Conservation (phyloP, 2,888 invertebrate genomes). For the Xestia sexstrigata region DNA sequence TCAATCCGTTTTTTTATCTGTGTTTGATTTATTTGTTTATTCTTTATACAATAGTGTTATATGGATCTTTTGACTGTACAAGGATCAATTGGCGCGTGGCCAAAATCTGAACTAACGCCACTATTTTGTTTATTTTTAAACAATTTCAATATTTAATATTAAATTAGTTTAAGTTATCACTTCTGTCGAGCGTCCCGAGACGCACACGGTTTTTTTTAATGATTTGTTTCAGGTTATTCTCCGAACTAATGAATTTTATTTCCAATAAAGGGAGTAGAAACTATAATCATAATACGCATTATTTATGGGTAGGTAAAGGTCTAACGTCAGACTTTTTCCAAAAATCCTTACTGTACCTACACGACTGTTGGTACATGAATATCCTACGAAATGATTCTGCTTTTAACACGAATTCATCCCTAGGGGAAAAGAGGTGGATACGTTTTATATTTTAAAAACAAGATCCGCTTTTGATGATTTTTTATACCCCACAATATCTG, state of each 20-base stretch:
- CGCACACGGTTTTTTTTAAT: background rate
- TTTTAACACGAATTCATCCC: constrained; percentile 35
- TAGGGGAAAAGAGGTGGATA: constrained; percentile 6
- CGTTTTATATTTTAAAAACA: constrained; percentile 19
- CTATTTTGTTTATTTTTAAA: no score
- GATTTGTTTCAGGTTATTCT: background rate
- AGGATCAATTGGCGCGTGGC: no score
- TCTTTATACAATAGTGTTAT: no score
- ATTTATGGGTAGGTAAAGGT: constrained; percentile 19
- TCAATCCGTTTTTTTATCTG: no score
- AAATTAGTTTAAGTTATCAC: no score
- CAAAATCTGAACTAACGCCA: no score
- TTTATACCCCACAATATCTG: background rate
- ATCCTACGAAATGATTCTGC: constrained; percentile 40
- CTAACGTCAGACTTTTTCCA: constrained; percentile 32
- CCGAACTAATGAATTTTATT: background rate
- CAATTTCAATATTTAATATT: no score
- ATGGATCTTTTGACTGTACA: no score
- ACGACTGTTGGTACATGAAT: constrained; percentile 40
- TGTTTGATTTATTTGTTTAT: no score
- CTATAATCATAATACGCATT: background rate
- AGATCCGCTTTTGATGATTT: background rate
- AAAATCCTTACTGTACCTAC: constrained; percentile 13
- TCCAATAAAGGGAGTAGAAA: background rate
- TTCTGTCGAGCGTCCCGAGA: no score